Percentiles rank a stretch among this genome's conserved stretches.
These are phyloP conservation scores for Drosophila gaucha DNA, from an alignment of 2,888 invertebrate species.

Conservation along the genomic window DNA sequence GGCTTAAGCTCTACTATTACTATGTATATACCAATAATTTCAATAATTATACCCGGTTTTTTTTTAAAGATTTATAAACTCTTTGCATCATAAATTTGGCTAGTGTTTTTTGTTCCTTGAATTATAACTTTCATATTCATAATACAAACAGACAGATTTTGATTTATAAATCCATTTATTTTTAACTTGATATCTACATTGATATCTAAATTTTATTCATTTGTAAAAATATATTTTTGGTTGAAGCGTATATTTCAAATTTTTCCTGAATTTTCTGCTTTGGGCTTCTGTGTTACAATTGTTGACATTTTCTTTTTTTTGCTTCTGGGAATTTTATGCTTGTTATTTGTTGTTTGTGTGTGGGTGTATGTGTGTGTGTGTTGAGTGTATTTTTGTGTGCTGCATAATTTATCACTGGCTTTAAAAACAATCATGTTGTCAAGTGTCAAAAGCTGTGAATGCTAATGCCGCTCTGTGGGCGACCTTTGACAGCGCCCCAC, in stretches of 20 bases:
- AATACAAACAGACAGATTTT: not conserved
- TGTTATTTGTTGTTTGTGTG: slow-evolving; percentile 33
- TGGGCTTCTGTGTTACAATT: slow-evolving; percentile 3
- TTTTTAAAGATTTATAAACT: no score
- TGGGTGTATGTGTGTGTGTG: not conserved
- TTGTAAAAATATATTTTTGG: slow-evolving; percentile 1
- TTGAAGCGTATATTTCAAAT: not conserved
- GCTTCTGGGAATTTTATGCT: slow-evolving; percentile 17
- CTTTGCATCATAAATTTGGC: no score
- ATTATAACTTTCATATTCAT: not conserved
- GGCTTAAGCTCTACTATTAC: no score
- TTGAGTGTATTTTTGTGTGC: slow-evolving; percentile 40
- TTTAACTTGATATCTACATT: not conserved
- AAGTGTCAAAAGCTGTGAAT: slow-evolving; percentile 73
- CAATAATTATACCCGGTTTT: no score
- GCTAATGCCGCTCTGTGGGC: slow-evolving; percentile 22
- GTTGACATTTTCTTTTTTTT: slow-evolving; percentile 9
- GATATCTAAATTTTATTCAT: slow-evolving; percentile 8
- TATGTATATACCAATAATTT: no score
- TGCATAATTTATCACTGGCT: slow-evolving; percentile 77
- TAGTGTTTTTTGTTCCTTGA: no score
- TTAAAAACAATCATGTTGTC: slow-evolving; percentile 79
- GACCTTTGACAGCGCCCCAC: slow-evolving; percentile 1
- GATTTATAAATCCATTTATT: not conserved
- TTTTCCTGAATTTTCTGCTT: not conserved